Evolutionary conservation across 2,888 invertebrate species (phyloP).

Genomic region (Harmothoe impar): DNA sequence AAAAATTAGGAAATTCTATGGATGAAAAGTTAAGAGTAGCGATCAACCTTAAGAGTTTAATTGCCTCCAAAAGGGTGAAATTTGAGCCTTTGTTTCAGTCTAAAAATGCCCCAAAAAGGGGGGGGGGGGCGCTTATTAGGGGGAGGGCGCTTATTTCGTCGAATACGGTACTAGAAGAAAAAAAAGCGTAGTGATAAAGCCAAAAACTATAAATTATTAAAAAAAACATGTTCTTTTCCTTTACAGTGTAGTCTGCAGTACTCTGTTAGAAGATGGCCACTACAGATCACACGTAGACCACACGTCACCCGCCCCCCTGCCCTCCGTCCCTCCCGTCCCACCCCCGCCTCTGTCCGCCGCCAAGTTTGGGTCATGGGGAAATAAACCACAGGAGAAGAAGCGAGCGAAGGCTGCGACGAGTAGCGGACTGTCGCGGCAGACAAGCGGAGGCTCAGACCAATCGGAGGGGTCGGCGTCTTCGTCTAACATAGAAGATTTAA

Average conservation of each 20-base stretch:
- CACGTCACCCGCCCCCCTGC: neutral
- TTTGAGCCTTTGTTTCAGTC: no score
- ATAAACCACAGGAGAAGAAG: neutral
- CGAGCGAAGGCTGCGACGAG: neutral
- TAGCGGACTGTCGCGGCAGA: neutral
- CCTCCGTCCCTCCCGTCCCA: neutral
- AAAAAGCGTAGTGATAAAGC: no score
- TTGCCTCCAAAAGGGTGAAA: no score
- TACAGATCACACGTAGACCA: neutral
- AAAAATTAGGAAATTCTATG: no score
- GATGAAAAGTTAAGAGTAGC: no score
- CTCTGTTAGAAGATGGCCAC: slow-evolving; percentile 21
- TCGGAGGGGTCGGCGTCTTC: neutral
- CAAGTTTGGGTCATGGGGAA: neutral
- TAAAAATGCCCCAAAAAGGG: no score
- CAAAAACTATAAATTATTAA: no score
- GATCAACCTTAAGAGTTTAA: no score
- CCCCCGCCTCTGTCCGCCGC: neutral
- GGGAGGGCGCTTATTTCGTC: no score
- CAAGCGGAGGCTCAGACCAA: neutral
- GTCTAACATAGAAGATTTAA: slow-evolving; percentile 56
- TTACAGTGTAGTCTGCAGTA: slow-evolving; percentile 11
- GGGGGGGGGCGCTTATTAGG: no score
- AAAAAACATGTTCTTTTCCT: no score
- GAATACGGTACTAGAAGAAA: no score